A percentile compares a stretch with the other conserved stretches of the same genome.
These are phyloP conservation scores for Leptinotarsa texana DNA, from an alignment of 1,140 invertebrate genomes.

Conservation along the genomic window DNA sequence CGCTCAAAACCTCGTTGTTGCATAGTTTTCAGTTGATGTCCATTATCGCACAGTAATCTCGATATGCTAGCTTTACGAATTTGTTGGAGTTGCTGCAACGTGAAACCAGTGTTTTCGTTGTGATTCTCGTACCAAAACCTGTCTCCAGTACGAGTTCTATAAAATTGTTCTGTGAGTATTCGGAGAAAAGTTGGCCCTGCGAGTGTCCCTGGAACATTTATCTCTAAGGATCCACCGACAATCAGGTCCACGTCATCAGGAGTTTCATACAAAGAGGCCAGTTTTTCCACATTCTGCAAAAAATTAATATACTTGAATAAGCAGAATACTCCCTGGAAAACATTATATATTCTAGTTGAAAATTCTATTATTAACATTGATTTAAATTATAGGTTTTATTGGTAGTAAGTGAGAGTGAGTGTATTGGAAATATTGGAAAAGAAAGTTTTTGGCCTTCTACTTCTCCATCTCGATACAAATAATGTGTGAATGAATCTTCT, in stretches of 20 bases:
- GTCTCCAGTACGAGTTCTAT: slow-evolving; percentile 79
- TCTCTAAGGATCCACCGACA: slow-evolving; percentile 82
- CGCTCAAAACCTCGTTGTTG: slow-evolving; percentile 70
- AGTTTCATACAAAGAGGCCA: slow-evolving; percentile 67
- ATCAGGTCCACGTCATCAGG: slow-evolving; percentile 89
- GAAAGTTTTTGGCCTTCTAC: too few relatives aligned
- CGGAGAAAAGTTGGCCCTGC: slow-evolving; percentile 91
- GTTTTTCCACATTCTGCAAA: slow-evolving; percentile 67
- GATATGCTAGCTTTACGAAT: slow-evolving; percentile 83
- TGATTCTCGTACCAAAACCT: slow-evolving; percentile 79
- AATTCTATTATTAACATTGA: too few relatives aligned
- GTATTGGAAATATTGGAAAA: too few relatives aligned
- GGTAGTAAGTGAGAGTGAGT: too few relatives aligned
- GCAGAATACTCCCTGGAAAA: too few relatives aligned
- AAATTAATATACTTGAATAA: slow-evolving; percentile 42
- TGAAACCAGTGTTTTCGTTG: slow-evolving; percentile 59
- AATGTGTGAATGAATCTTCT: too few relatives aligned
- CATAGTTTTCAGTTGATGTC: slow-evolving; percentile 72
- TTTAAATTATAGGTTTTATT: too few relatives aligned
- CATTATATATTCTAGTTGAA: too few relatives aligned
- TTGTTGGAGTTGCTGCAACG: slow-evolving; percentile 60
- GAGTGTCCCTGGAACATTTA: slow-evolving; percentile 73
- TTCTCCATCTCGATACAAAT: too few relatives aligned
- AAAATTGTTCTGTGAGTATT: slow-evolving; percentile 88
- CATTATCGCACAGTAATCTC: slow-evolving; percentile 86